Evolutionary conservation across 2,888 invertebrate species (phyloP), one percentile per base, ranked within the genome.

Genomic region (Atrina japonica): DNA sequence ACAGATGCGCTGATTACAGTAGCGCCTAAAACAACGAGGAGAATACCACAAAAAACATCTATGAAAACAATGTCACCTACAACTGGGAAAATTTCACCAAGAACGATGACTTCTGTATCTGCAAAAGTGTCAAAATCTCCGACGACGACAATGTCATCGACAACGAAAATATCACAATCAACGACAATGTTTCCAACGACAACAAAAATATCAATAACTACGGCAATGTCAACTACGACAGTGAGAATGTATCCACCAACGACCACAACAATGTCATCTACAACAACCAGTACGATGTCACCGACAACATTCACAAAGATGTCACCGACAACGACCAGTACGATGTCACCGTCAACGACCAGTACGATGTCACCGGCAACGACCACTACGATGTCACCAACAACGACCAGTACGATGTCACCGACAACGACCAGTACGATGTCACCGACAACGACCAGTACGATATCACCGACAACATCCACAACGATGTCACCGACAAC

Each of bases 341-440:
- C 49, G 23, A 25, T 29, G n/a, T 41, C 59, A 27, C 41, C 59
- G 0, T 41, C 58, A 23, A 59, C 43, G 0, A 59, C 43, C 1
- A 59, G 21, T 27, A 27, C 40, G 16, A 16, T 29, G 5, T 27
- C 59, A 0, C 59, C 59, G 11, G 5, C 35, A 35, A 11, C 35
- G 35, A 35, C 35, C 5, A 35, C 35, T 5, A 35, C 35, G 35
- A 35, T 11, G 21, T 47, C 47, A 9, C 47, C 47, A 7, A 59
- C 59, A 3, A 59, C 59, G 14, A 59, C 59, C 0, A 59, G 25
- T 27, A 43, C 25, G 3, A 3, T 59, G 5, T 43, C 47, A n/a
- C 45, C 59, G 2, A 59, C 45, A 2, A 59, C 59, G 3, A 59
- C 45, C 0, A 59, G 25, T 6, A 41, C 21, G 1, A n/a, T 14